Evolutionary conservation across 1,140 invertebrate genomes (phyloP).

Genomic region (Solen grandis): DNA sequence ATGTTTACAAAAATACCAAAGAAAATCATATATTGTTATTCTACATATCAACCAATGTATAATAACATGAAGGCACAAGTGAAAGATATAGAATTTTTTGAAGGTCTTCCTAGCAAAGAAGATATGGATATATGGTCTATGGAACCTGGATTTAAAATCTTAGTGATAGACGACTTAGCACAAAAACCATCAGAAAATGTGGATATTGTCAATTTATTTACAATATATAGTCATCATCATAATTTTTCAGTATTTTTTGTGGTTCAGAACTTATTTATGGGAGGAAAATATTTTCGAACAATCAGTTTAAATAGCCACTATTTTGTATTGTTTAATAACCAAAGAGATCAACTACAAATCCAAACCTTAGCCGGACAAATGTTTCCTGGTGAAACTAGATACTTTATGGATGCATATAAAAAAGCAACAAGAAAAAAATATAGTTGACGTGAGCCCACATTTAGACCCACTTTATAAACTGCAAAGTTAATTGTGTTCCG

Average conservation of each 20-base stretch:
- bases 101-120: constrained; percentile 33
- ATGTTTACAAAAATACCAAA: constrained; percentile 29
- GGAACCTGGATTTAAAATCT: constrained; percentile 38
- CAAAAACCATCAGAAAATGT: no score
- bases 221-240: constrained; percentile 33
- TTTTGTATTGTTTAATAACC: no score
- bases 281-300: no score
- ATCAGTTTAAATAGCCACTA: constrained; percentile 41
- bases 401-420: no score
- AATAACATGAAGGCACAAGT: constrained; percentile 27
- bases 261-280: no score
- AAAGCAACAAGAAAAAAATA: no score
- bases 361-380: constrained; percentile 58
- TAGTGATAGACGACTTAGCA: no score
- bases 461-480: constrained; percentile 31
- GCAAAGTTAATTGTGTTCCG: constrained; percentile 23
- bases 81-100: constrained; percentile 12
- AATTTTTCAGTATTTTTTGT: constrained; percentile 37
- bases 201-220: no score
- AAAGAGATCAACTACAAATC: constrained; percentile 57
- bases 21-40: constrained; percentile 31
- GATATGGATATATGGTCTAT: no score
- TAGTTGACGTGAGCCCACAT: no score
- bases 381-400: no score
- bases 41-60: no score